Conservation (phyloP, 2,113 vertebrate genomes). For the Tyto alba region DNA sequence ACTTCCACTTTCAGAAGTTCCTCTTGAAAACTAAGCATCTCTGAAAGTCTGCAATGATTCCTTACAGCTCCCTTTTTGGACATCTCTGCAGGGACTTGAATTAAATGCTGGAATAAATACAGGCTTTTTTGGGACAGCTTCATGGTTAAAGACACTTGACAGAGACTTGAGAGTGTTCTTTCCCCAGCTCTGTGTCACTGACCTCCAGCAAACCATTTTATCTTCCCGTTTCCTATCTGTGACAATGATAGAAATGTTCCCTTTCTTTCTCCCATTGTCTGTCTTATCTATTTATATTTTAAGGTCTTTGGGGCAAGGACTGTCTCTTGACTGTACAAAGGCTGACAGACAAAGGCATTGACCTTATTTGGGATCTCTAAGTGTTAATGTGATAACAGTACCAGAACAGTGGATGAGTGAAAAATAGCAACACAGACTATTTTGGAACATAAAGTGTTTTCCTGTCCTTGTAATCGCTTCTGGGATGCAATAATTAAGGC, state of each 20-base stretch:
- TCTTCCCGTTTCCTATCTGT: slow-evolving; percentile 14
- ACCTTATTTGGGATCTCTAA: slow-evolving; percentile 31
- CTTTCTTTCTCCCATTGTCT: slow-evolving; percentile 50
- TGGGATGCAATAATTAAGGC: background rate
- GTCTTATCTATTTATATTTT: slow-evolving; percentile 64
- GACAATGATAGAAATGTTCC: slow-evolving; percentile 35
- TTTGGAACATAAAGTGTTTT: background rate
- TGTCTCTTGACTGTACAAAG: slow-evolving; percentile 40
- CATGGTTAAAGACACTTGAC: background rate
- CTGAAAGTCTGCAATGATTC: background rate
- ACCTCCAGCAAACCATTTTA: slow-evolving; percentile 52
- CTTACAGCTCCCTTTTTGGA: background rate
- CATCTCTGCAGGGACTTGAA: background rate
- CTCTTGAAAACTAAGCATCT: background rate
- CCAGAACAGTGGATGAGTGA: background rate
- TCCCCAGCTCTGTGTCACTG: slow-evolving; percentile 10
- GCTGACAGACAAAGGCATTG: slow-evolving; percentile 31
- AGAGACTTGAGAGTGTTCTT: slow-evolving; percentile 3
- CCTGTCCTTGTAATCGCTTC: background rate
- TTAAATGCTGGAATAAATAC: background rate
- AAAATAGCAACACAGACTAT: background rate
- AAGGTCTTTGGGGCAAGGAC: slow-evolving; percentile 55
- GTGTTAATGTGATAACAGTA: slow-evolving; percentile 28
- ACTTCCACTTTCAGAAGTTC: background rate
- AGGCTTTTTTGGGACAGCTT: background rate